phyloP scores from a whole-genome alignment of 2,888 invertebrate genomes.

The Pasiphila rectangulata region DNA sequence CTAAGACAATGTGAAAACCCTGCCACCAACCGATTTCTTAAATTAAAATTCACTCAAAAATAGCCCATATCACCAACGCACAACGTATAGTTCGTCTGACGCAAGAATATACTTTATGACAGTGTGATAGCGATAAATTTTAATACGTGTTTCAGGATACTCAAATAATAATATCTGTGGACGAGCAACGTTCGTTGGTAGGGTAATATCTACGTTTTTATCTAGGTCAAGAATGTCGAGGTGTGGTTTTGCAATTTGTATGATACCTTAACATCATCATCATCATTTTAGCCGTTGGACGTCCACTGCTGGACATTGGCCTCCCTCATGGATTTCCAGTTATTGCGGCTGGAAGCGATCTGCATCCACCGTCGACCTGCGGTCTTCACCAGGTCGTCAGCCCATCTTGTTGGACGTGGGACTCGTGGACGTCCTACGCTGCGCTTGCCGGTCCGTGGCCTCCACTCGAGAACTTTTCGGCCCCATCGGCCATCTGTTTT shows the following conservation, averaged over 20 bases:
- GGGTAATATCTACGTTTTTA: constrained; percentile 3
- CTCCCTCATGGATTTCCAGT: too few species aligned
- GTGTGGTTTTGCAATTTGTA: constrained; percentile 1
- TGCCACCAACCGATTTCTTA: neutral
- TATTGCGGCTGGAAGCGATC: too few species aligned
- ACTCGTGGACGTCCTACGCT: too few species aligned
- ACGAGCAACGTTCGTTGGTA: constrained; percentile 4
- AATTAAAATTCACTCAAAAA: constrained; percentile 9
- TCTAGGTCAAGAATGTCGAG: constrained; percentile 11
- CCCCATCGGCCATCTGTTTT: too few species aligned
- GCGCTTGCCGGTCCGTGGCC: too few species aligned
- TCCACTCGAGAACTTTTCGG: too few species aligned
- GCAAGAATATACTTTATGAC: constrained; percentile 8
- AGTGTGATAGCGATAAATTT: constrained; percentile 15
- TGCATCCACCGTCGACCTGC: too few species aligned
- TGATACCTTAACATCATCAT: neutral
- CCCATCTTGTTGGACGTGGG: too few species aligned
- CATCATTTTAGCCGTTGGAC: too few species aligned
- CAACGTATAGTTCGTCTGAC: constrained; percentile 10
- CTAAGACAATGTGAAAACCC: constrained; percentile 3
- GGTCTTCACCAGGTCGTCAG: too few species aligned
- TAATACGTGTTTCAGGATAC: constrained; percentile 15
- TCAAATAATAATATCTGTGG: constrained; percentile 9
- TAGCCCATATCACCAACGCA: constrained; percentile 9
- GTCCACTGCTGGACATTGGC: too few species aligned